phyloP scores from a whole-genome alignment of 1,140 invertebrate genomes.

The Kradibia gibbosae region DNA sequence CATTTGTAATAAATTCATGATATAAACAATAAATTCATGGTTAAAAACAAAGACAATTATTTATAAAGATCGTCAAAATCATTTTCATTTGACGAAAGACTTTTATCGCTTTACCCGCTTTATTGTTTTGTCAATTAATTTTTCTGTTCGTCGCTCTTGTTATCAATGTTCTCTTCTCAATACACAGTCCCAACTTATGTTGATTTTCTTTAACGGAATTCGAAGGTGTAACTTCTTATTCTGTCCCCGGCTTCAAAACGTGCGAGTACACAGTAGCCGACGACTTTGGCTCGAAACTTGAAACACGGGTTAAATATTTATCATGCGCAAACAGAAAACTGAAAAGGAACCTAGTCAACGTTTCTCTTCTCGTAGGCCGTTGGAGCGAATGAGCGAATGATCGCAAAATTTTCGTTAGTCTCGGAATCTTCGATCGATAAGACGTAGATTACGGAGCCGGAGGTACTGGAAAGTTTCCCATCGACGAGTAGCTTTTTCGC shows the following conservation, averaged over 20 bases:
- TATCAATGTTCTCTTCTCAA: not conserved
- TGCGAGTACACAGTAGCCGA: constrained; percentile 3
- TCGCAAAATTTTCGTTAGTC: constrained; percentile 42
- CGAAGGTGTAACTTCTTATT: constrained; percentile 45
- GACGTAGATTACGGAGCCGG: constrained; percentile 35
- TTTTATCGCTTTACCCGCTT: not conserved
- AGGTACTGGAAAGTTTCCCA: not conserved
- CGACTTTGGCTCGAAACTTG: constrained; percentile 8
- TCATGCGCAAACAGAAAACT: constrained; percentile 59
- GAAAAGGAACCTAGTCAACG: constrained; percentile 39
- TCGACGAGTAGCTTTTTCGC: constrained; percentile 1
- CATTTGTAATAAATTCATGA: no score
- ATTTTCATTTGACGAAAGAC: not conserved
- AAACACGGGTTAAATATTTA: constrained; percentile 62
- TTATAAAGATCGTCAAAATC: no score
- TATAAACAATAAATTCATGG: no score
- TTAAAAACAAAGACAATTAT: no score
- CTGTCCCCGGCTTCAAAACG: constrained; percentile 17
- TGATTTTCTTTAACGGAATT: constrained; percentile 21
- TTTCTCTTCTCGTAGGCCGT: constrained; percentile 53
- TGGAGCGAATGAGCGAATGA: constrained; percentile 35
- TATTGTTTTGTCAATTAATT: not conserved
- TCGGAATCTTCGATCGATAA: constrained; percentile 15
- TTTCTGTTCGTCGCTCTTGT: not conserved
- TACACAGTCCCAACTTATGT: constrained; percentile 19